Percentiles rank a stretch among this genome's conserved stretches.
Conservation (phyloP, 1,140 invertebrate genomes). For the Drosophila tristis region DNA sequence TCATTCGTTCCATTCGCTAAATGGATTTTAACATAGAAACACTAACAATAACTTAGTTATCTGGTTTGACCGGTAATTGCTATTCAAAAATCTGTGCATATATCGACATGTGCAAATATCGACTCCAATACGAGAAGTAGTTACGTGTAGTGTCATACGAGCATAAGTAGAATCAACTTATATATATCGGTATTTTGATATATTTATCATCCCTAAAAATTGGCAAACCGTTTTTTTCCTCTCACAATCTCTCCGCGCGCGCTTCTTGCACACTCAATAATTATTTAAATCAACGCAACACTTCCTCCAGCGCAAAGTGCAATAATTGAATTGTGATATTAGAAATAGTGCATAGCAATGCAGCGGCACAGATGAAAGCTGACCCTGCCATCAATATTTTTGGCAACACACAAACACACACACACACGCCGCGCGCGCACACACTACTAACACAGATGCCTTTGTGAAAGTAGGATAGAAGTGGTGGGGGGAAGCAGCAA, state of each 20-base stretch:
- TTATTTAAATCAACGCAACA: not conserved
- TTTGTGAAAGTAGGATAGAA: conserved; percentile 50
- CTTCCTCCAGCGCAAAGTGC: conserved; percentile 21
- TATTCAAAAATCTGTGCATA: too few species aligned
- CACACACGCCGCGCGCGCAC: not conserved
- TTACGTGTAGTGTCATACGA: too few species aligned
- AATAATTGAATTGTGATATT: conserved; percentile 30
- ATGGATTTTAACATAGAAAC: too few species aligned
- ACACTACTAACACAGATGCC: conserved; percentile 4
- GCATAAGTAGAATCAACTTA: too few species aligned
- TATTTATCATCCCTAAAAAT: too few species aligned
- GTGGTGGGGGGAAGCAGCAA: conserved; percentile 21
- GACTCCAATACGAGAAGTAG: too few species aligned
- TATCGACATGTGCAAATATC: too few species aligned
- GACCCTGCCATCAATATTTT: conserved; percentile 28
- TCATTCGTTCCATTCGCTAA: too few species aligned
- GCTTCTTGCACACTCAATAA: not conserved
- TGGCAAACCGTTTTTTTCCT: not conserved
- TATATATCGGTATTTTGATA: too few species aligned
- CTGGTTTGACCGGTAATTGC: too few species aligned
- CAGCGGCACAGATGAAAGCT: conserved; percentile 12
- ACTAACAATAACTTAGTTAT: too few species aligned
- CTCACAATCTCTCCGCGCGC: not conserved
- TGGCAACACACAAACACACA: conserved; percentile 19
- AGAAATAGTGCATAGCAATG: conserved; percentile 16